Evolutionary conservation across 2,113 vertebrate species (phyloP).

Genomic region (Centropristis striata): DNA sequence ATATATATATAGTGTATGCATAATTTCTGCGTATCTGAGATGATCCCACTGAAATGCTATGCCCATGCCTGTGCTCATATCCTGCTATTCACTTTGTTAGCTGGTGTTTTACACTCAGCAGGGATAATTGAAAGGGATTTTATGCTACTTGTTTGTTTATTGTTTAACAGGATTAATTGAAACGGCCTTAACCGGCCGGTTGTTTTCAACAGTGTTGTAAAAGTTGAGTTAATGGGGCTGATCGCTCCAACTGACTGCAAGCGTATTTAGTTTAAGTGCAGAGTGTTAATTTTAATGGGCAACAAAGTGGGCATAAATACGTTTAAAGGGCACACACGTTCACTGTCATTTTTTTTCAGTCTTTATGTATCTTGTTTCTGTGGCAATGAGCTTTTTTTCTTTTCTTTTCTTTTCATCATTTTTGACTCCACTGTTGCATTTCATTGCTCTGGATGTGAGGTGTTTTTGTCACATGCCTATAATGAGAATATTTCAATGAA

Average conservation of each 20-base stretch:
- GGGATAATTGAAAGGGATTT: slow-evolving; percentile 15
- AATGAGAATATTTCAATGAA: too few species aligned
- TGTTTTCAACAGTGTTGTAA: slow-evolving; percentile 24
- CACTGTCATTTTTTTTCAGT: not conserved
- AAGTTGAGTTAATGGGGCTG: slow-evolving; percentile 30
- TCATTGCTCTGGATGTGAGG: not conserved
- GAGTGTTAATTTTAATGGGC: slow-evolving; percentile 10
- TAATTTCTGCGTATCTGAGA: too few species aligned
- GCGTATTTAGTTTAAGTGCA: not conserved
- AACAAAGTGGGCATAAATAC: not conserved
- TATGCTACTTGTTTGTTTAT: not conserved
- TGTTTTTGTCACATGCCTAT: not conserved
- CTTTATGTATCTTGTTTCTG: not conserved
- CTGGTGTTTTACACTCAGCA: not conserved
- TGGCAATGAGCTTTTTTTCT: not conserved
- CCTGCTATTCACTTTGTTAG: not conserved
- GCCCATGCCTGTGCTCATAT: not conserved
- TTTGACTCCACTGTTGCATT: not conserved
- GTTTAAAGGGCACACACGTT: not conserved
- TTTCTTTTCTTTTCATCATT: not conserved
- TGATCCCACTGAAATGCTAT: not conserved
- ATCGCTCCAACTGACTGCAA: not conserved
- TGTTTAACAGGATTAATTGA: not conserved
- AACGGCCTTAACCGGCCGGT: not conserved
- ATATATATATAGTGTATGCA: not conserved